phyloP scores from a whole-genome alignment of 2,888 invertebrate genomes.

The Philhelius pedissequus region DNA sequence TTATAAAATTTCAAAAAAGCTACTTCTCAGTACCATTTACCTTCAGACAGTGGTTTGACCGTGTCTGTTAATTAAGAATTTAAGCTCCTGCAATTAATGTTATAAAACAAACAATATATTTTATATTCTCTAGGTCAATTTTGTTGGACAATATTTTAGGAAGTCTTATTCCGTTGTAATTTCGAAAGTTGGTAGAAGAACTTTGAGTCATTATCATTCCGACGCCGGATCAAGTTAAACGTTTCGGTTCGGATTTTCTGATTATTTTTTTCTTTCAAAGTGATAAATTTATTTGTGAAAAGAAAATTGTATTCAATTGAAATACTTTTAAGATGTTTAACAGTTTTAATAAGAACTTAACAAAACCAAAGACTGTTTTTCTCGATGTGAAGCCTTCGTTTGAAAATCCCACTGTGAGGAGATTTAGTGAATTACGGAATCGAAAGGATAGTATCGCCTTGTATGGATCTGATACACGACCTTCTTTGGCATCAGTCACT shows the following conservation, averaged over 20 bases:
- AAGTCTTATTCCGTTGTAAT: not conserved
- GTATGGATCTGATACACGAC: constrained; percentile 70
- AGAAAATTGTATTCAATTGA: not conserved
- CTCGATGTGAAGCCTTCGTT: constrained; percentile 76
- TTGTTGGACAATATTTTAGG: not conserved
- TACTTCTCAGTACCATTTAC: no score
- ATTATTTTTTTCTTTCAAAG: not conserved
- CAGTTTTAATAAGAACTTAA: constrained; percentile 72
- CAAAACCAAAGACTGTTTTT: constrained; percentile 75
- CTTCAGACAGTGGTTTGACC: not conserved
- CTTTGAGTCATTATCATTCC: constrained; percentile 30
- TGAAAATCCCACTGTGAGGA: constrained; percentile 71
- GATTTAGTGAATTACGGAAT: constrained; percentile 74
- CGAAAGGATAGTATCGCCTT: constrained; percentile 72
- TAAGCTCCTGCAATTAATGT: constrained; percentile 22
- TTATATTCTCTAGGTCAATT: constrained; percentile 53
- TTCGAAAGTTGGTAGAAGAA: not conserved
- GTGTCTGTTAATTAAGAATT: not conserved
- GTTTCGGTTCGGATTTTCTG: not conserved
- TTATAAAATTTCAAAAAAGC: no score
- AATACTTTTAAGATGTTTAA: constrained; percentile 73
- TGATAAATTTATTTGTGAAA: not conserved
- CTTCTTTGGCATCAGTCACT: constrained; percentile 72
- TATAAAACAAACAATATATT: constrained; percentile 58
- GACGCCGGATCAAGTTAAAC: constrained; percentile 14